Evolutionary conservation across 2,888 invertebrate genomes (phyloP).

Genomic region (Pharmacophagus antenor): DNA sequence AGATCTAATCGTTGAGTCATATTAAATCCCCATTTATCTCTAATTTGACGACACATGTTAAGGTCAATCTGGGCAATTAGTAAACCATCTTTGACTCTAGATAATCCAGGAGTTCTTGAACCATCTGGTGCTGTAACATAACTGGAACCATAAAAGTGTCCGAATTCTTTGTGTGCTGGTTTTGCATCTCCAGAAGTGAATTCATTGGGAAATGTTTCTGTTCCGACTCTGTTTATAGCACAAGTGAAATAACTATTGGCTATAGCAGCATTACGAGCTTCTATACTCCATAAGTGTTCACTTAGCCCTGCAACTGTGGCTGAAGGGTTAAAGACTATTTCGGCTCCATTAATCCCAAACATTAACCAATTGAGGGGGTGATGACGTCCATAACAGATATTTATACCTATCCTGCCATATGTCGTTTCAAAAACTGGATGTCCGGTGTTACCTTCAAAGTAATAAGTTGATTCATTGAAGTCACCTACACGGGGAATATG

Average conservation of each 20-base stretch:
- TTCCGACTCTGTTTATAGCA: slow-evolving; percentile 96
- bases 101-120: slow-evolving; percentile 91
- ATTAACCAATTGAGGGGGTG: slow-evolving; percentile 99
- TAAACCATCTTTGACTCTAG: slow-evolving; percentile 90
- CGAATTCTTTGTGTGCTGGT: slow-evolving; percentile 92
- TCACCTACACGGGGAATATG: slow-evolving; percentile 99
- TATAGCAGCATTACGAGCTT: slow-evolving; percentile 97
- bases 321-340: slow-evolving; percentile 99
- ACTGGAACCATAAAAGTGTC: slow-evolving; percentile 98
- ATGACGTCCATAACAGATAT: slow-evolving; percentile 99
- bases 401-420: slow-evolving; percentile 94
- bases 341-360: slow-evolving; percentile 98
- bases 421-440: slow-evolving; percentile 96
- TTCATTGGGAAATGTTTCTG: slow-evolving; percentile 87
- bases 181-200: slow-evolving; percentile 83
- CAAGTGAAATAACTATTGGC: slow-evolving; percentile 98
- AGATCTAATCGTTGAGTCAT: slow-evolving; percentile 97
- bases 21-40: slow-evolving; percentile 97
- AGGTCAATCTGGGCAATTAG: slow-evolving; percentile 94
- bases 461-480: slow-evolving; percentile 99
- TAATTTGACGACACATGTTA: slow-evolving; percentile 96
- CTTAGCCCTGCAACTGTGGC: slow-evolving; percentile 92
- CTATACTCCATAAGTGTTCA: slow-evolving; percentile 97
- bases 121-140: slow-evolving; percentile 98
- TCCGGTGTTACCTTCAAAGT: slow-evolving; percentile 96